These are phyloP conservation scores for Cettia cetti DNA, from an alignment of 2,113 vertebrate genomes.

Conservation along the genomic window DNA sequence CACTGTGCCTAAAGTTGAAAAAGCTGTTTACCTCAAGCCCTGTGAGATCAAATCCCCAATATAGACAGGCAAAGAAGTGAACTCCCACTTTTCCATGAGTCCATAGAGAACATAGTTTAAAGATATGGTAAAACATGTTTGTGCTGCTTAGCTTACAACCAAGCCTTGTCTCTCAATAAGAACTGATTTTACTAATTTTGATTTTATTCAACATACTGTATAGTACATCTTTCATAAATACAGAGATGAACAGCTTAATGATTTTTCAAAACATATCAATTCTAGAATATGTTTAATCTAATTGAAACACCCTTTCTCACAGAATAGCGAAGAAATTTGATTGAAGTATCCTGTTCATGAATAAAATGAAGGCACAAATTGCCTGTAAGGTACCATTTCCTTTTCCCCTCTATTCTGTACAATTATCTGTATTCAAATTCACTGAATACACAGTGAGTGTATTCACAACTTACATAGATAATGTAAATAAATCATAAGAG, in stretches of 20 bases:
- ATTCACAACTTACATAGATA: not conserved
- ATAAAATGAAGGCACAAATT: not conserved
- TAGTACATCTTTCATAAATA: not conserved
- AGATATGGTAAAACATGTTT: not conserved
- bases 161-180: not conserved
- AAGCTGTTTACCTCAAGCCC: not conserved
- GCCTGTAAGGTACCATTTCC: not conserved
- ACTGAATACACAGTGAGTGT: not conserved
- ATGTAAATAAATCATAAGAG: not conserved
- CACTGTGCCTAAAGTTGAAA: not conserved
- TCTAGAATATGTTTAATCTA: not conserved
- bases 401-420: not conserved
- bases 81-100: rapidly evolving
- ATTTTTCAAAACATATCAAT: not conserved
- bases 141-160: not conserved
- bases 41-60: not conserved
- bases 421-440: not conserved
- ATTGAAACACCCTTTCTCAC: not conserved
- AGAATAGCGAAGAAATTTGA: not conserved
- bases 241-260: not conserved
- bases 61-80: not conserved
- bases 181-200: not conserved
- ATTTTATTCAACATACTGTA: not conserved
- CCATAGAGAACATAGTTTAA: not conserved
- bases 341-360: not conserved